These are phyloP conservation scores for Volucella bombylans DNA, from an alignment of 2,888 invertebrate genomes.

Conservation along the genomic window DNA sequence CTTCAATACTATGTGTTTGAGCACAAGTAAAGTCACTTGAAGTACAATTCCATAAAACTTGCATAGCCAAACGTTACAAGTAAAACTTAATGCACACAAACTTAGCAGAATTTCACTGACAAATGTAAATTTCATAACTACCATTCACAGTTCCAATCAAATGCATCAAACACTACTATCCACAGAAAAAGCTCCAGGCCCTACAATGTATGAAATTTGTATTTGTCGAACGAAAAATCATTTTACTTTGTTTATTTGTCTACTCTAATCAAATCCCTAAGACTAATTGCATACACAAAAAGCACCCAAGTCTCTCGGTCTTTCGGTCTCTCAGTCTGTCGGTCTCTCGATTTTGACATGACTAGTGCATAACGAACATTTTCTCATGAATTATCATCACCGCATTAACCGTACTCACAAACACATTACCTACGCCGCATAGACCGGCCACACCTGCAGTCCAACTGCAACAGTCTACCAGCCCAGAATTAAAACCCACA, in stretches of 20 bases:
- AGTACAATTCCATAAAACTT: too few species aligned
- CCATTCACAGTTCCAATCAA: too few species aligned
- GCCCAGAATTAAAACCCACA: constrained; percentile 45
- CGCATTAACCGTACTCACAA: constrained; percentile 30
- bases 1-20: too few species aligned
- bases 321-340: too few species aligned
- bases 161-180: constrained; percentile 5
- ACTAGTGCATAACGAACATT: constrained; percentile 19
- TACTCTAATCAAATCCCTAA: constrained; percentile 39
- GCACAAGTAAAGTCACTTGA: too few species aligned
- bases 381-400: constrained; percentile 62
- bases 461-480: constrained; percentile 29
- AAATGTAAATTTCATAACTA: too few species aligned
- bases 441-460: constrained; percentile 36
- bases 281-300: constrained; percentile 53
- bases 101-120: too few species aligned
- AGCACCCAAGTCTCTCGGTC: not conserved
- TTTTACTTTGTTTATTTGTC: constrained; percentile 21
- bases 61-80: too few species aligned
- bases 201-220: constrained; percentile 18
- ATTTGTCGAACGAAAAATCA: constrained; percentile 35
- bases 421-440: constrained; percentile 44
- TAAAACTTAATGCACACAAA: too few species aligned
- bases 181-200: not conserved
- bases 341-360: constrained; percentile 27